Evolutionary conservation across 2,797 vertebrate genomes (phyloP), one percentile per base, ranked within the genome.

Genomic region (Smutsia temminckii): DNA sequence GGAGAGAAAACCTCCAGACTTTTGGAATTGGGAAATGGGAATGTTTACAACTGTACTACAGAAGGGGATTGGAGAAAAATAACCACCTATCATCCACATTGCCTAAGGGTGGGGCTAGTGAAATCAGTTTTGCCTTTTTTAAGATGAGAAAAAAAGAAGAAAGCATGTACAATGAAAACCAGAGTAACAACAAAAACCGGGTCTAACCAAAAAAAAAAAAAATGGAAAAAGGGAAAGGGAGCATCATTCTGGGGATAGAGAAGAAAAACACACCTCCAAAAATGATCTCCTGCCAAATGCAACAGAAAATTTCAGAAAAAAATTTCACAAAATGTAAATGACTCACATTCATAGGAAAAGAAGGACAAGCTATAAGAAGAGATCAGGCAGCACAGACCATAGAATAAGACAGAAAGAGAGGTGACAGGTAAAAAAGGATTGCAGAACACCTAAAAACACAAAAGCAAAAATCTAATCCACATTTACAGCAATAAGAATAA

Each of bases 271-370:
- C 72, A 18, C 25, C 25, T 91, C n/a, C 63, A 66, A 81, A 94
- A 74, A 17, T 84, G 21, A 68, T 89, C 71, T 69, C 40, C 46
- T 68, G 10, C 2, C 74, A 91, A 85, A 86, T 40, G 72, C 18
- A 84, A n/a, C 85, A 81, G 61, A 91, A 64, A 88, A 91, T 20
- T 57, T 87, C 78, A 92, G 55, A 61, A 94, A 97, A 85, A 8
- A 23, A 6, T 85, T 83, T 87, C 11, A 64, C 57, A 66, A 90
- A 40, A 34, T 92, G 17, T 69, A 84, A 80, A 93, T 66, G 63
- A 86, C 71, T 71, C 25, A 42, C 18, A 21, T 84, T 46, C 13
- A 13, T 8, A 77, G 34, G 20, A 21, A 90, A 84, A 95, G 25
- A 80, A 14, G 25, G 16, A 34, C 63, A 80, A 92, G 42, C 42